Base-by-base conservation (phyloP, 2,797 vertebrate genomes). In the Oreonectes daqikongensis region DNA sequence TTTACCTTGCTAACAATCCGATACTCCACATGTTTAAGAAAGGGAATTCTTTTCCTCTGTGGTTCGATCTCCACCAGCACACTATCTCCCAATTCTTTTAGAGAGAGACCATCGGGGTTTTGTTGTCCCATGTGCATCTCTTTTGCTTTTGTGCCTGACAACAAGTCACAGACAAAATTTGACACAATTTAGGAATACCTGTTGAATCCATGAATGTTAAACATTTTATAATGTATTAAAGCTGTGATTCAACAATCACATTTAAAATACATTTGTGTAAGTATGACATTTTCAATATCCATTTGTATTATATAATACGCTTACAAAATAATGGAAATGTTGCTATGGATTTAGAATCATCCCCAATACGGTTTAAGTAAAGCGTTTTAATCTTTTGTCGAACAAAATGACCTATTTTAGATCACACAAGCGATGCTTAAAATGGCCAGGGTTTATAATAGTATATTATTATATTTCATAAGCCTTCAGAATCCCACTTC, bases 21-120 rank as follows among this genome's bases (percentile, higher is more conserved):
- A 0, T 95, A 95, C 11, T 95, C 93, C 88, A 95, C 93, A 9
- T 95, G 93, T 84, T 94, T 95, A 61, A 95, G 91, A 67, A 95
- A 95, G 40, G 76, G 26, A 48, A 95, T 90, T 20, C 93, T 93
- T 75, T 93, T 95, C 89, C 93, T 94, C 88, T 93, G 93, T 0
- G 92, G 91, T 44, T 93, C 91, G 38, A 94, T 90, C 82, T 94
- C 93, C 86, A 95, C 93, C 81, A 93, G 90, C 78, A 95, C 92
- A 0, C 86, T 88, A 24, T 94, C 93, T 26, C 90, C 88, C 50
- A 95, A 85, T 32, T 77, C 79, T 40, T 80, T 76, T 24, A 77
- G 44, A 1, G 74, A 76, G 3, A 76, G n/a, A 5, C 60, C 68
- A n/a, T 77, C 67, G 9, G 67, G 9, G 5, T 18, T 69, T 77